Conservation (phyloP, 2,888 invertebrate genomes). For the Ligdia adustata region DNA sequence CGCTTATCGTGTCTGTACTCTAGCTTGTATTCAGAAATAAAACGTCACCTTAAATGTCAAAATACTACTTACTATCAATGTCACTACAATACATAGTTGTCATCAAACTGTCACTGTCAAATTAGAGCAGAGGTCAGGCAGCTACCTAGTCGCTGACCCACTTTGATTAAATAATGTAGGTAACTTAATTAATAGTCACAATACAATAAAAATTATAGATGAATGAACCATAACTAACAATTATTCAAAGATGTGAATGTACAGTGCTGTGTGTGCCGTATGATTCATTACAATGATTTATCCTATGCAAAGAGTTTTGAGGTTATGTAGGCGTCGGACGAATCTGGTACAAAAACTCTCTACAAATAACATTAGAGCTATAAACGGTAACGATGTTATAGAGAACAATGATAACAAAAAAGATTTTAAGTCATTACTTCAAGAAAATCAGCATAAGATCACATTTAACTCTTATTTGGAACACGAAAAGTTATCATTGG, state of each 20-base stretch:
- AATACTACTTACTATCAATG: constrained; percentile 1
- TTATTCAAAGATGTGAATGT: not conserved
- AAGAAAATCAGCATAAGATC: constrained; percentile 68
- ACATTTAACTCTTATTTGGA: constrained; percentile 71
- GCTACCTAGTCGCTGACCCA: too few relatives aligned
- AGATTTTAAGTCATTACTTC: constrained; percentile 55
- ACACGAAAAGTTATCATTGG: constrained; percentile 64
- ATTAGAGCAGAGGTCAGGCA: too few relatives aligned
- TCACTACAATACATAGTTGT: not conserved
- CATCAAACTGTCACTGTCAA: constrained; percentile 3
- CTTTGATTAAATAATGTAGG: too few relatives aligned
- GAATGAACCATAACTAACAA: too few relatives aligned
- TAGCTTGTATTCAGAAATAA: too few relatives aligned
- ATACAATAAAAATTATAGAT: too few relatives aligned
- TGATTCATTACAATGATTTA: constrained; percentile 51
- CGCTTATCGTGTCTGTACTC: too few relatives aligned
- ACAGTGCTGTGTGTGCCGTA: constrained; percentile 17
- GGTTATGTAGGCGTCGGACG: constrained; percentile 65
- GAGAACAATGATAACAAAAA: constrained; percentile 38
- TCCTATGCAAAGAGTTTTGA: constrained; percentile 60
- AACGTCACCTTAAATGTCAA: too few relatives aligned
- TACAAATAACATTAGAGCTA: constrained; percentile 42
- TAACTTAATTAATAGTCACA: too few relatives aligned
- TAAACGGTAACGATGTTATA: constrained; percentile 37
- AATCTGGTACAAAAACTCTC: constrained; percentile 49